Conservation (phyloP, 2,113 vertebrate genomes). For the Shinisaurus crocodilurus region DNA sequence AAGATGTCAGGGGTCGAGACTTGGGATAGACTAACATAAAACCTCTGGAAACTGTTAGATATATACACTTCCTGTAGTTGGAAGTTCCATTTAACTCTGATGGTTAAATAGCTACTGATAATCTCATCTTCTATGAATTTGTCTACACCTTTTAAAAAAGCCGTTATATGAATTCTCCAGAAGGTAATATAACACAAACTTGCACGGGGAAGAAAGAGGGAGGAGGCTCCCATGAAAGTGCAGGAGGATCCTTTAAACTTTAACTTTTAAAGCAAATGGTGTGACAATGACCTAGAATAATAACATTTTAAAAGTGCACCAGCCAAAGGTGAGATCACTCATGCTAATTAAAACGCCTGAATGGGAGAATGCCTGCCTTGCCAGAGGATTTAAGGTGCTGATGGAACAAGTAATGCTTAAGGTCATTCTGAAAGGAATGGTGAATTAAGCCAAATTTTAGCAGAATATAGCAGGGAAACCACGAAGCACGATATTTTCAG, state of each 20-base stretch:
- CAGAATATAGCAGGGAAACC: accelerated
- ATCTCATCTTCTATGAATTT: background rate
- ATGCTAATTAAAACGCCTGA: constrained; percentile 65
- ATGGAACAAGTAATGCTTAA: background rate
- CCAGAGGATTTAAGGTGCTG: constrained; percentile 33
- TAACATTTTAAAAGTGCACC: constrained; percentile 48
- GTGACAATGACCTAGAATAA: constrained; percentile 60
- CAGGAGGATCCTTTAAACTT: constrained; percentile 8
- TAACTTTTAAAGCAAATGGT: constrained; percentile 43
- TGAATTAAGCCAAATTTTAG: constrained; percentile 16
- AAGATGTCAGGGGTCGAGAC: no score
- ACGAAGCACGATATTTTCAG: background rate
- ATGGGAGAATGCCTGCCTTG: constrained; percentile 41
- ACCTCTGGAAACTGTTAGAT: background rate
- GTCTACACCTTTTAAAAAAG: background rate
- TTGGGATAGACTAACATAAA: no score
- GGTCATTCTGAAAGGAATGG: constrained; percentile 36
- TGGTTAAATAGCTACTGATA: background rate
- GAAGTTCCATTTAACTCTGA: background rate
- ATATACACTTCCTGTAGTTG: background rate
- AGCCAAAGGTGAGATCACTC: constrained; percentile 66
- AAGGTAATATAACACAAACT: background rate
- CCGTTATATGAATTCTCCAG: background rate
- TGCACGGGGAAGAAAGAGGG: constrained; percentile 27
- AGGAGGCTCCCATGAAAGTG: constrained; percentile 19